These are phyloP conservation scores for Boleophthalmus pectinirostris DNA, from an alignment of 2,113 vertebrate genomes.

Conservation along the genomic window DNA sequence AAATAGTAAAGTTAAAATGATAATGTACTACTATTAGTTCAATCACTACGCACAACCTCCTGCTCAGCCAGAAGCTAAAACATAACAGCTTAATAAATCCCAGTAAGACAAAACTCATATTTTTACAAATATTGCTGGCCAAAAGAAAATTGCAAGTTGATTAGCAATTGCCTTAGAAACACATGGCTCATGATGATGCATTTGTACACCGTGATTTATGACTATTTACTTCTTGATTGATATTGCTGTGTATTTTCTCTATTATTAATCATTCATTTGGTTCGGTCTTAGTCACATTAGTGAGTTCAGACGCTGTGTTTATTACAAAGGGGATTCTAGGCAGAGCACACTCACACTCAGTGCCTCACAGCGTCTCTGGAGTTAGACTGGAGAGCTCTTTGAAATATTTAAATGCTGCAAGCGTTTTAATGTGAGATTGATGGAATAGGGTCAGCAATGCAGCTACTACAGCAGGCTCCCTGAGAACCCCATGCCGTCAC, in stretches of 20 bases:
- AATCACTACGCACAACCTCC: too few species aligned
- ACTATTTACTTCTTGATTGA: neutral
- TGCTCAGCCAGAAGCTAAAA: neutral
- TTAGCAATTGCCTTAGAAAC: neutral
- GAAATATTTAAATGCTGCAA: slow-evolving; percentile 76
- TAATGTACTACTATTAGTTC: too few species aligned
- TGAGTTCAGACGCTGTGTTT: slow-evolving; percentile 7
- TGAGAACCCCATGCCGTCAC: slow-evolving; percentile 33
- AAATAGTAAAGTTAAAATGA: too few species aligned
- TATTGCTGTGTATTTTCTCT: neutral
- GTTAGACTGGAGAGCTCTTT: slow-evolving; percentile 61
- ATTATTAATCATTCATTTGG: slow-evolving; percentile 8
- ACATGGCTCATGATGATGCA: neutral
- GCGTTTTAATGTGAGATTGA: slow-evolving; percentile 73
- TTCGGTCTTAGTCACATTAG: slow-evolving; percentile 21
- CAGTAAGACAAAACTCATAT: neutral
- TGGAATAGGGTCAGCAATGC: slow-evolving; percentile 73
- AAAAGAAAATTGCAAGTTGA: neutral
- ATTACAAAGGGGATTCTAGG: slow-evolving; percentile 35
- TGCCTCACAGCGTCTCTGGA: slow-evolving; percentile 45
- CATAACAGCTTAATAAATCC: neutral
- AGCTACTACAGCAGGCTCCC: slow-evolving; percentile 42
- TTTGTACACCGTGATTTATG: neutral
- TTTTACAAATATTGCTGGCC: neutral
- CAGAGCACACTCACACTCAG: slow-evolving; percentile 6